phyloP scores from a whole-genome alignment of 2,113 vertebrate species.

The Salminus brasiliensis region DNA sequence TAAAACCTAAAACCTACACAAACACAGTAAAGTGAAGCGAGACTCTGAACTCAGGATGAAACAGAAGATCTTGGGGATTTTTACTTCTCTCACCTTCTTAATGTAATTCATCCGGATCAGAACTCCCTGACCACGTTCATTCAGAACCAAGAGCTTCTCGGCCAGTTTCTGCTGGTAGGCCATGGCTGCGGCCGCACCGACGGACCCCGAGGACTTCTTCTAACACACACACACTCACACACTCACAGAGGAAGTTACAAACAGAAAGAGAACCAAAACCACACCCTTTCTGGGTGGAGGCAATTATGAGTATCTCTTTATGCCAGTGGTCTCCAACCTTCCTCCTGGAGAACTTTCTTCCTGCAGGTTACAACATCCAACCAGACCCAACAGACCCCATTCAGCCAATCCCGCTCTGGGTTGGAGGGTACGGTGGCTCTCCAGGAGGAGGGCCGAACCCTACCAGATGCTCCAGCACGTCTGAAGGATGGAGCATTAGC shows the following conservation, averaged over 20 bases:
- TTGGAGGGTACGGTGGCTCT: too few relatives aligned
- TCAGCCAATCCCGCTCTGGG: too few relatives aligned
- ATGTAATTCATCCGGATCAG: slow-evolving; percentile 90
- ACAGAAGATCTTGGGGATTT: too few relatives aligned
- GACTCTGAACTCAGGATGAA: too few relatives aligned
- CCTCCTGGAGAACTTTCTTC: too few relatives aligned
- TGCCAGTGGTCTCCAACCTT: background rate
- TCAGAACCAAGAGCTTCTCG: slow-evolving; percentile 90
- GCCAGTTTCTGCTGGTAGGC: slow-evolving; percentile 90
- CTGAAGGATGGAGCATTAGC: too few relatives aligned
- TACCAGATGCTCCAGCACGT: too few relatives aligned
- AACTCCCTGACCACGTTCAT: slow-evolving; percentile 86
- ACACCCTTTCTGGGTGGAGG: background rate
- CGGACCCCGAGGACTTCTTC: background rate
- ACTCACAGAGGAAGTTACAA: background rate
- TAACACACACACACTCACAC: background rate
- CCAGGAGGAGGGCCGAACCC: too few relatives aligned
- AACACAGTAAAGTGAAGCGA: too few relatives aligned
- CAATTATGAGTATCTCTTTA: background rate
- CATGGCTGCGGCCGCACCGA: slow-evolving; percentile 62
- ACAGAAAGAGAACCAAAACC: background rate
- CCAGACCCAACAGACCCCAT: too few relatives aligned
- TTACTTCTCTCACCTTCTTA: slow-evolving; percentile 86
- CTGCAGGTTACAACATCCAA: too few relatives aligned
- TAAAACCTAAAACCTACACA: too few relatives aligned